Base-by-base conservation (phyloP, 2,797 vertebrate species). In the Gadopsis bispinosus region DNA sequence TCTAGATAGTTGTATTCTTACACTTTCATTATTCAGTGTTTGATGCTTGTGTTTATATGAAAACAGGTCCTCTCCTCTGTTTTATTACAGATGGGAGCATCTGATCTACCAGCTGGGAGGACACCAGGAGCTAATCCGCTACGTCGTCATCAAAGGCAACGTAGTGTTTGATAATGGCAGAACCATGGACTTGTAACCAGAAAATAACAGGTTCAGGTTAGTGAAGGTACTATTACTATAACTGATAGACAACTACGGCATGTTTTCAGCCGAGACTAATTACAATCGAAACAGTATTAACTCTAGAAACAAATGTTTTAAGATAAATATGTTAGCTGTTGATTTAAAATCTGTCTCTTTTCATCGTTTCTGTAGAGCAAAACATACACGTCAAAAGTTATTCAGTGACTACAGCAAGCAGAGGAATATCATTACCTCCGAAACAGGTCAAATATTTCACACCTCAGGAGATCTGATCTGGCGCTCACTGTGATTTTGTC, bases 61-160 rank as follows among this genome's bases (percentile, higher is more conserved):
- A 2, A 59, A 20, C 8, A 8, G 5, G n/a, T 1, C 3, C 2
- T 43, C 26, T 16, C n/a, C 19, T 13, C 8, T n/a, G 33, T 70
- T 33, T 14, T 2, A 0, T 9, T 85, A 66, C 90, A 99, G 98
- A 48, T 99, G 98, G 98, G 97, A 99, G 77, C 97, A 99, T 87
- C 91, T 99, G 88, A 97, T 99, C 89, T 99, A 99, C 89, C 98
- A 99, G 93, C 96, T 99, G 80, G 98, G 97, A 51, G 97, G 96
- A 79, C 97, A 99, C 61, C 96, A 97, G 67, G 94, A 97, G 73
- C 74, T 98, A 84, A 96, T 99, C 59, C 95, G 96, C 33, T 97
- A 95, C 0, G 97, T 99, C 22, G 89, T 97, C 86, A 83, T 96
- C 77, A 97, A 97, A 93, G 98, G 98, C 61, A 95, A 96, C 73